A percentile compares a stretch with the other conserved stretches of the same genome.
phyloP scores from a whole-genome alignment of 2,797 vertebrate genomes.

The Lepilemur septentrionalis region DNA sequence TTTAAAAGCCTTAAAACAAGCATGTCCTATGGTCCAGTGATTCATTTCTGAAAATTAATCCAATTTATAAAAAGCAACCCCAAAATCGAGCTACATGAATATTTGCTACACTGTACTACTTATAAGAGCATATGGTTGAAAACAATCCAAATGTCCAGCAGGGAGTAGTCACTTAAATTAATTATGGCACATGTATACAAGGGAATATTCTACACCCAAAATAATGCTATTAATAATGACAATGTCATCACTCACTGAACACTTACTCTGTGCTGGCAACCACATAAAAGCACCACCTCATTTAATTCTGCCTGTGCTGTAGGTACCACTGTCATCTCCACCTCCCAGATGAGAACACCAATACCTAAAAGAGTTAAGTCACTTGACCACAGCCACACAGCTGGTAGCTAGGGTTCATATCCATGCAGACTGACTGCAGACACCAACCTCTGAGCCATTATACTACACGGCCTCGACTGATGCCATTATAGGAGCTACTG shows the following conservation, averaged over 20 bases:
- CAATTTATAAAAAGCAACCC: not conserved
- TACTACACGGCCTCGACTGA: not conserved
- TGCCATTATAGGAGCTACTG: not conserved
- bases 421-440: not conserved
- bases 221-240: not conserved
- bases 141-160: not conserved
- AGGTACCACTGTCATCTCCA: not conserved
- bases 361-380: not conserved
- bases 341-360: not conserved
- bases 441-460: not conserved
- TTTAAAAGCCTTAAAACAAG: not conserved
- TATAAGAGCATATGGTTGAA: not conserved
- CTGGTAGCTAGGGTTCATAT: not conserved
- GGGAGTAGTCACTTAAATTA: not conserved
- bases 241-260: not conserved
- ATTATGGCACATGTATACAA: not conserved
- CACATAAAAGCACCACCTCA: not conserved
- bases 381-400: not conserved
- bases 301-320: not conserved
- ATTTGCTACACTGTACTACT: not conserved
- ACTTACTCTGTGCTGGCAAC: not conserved
- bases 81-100: not conserved
- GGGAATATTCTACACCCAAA: not conserved
- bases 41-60: conserved; percentile 32
- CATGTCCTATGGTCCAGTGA: not conserved